Conservation (phyloP, 2,888 invertebrate species). For the Meta bourneti region DNA sequence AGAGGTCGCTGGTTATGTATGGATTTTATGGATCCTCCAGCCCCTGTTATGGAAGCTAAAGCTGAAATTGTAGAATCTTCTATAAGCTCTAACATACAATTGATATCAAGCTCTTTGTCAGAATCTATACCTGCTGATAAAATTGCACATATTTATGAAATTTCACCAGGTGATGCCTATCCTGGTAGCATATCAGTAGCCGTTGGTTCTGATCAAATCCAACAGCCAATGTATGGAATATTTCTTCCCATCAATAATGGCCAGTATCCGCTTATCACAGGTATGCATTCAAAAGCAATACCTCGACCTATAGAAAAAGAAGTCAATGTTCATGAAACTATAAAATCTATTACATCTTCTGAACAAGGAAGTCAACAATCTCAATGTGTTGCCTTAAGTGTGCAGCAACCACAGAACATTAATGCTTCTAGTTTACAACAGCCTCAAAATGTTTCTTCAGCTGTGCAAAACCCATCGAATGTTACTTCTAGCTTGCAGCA, state of each 20-base stretch:
- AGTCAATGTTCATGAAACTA: conserved; percentile 42
- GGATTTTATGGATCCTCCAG: conserved; percentile 89
- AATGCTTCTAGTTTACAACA: neutral
- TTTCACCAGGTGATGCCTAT: conserved; percentile 72
- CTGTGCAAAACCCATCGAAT: neutral
- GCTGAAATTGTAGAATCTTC: conserved; percentile 60
- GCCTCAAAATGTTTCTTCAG: conserved; percentile 8
- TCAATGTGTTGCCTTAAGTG: neutral
- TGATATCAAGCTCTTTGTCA: conserved; percentile 51
- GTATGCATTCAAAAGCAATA: conserved; percentile 61
- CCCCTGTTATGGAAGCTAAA: conserved; percentile 67
- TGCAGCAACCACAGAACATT: conserved; percentile 7
- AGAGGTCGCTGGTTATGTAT: conserved; percentile 96
- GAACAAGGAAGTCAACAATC: conserved; percentile 19
- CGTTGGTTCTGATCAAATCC: conserved; percentile 62
- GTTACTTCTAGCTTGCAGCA: neutral
- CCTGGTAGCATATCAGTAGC: conserved; percentile 75
- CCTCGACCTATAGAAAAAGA: conserved; percentile 37
- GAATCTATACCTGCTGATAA: conserved; percentile 57
- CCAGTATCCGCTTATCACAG: conserved; percentile 70
- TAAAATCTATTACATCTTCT: conserved; percentile 27
- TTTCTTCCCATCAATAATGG: conserved; percentile 75
- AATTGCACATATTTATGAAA: conserved; percentile 77
- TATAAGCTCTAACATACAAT: conserved; percentile 46
- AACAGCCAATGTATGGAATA: conserved; percentile 74